Percentiles rank a stretch among this genome's conserved stretches.
These are phyloP conservation scores for Bostrychus sinensis DNA, from an alignment of 2,113 vertebrate genomes.

Conservation along the genomic window DNA sequence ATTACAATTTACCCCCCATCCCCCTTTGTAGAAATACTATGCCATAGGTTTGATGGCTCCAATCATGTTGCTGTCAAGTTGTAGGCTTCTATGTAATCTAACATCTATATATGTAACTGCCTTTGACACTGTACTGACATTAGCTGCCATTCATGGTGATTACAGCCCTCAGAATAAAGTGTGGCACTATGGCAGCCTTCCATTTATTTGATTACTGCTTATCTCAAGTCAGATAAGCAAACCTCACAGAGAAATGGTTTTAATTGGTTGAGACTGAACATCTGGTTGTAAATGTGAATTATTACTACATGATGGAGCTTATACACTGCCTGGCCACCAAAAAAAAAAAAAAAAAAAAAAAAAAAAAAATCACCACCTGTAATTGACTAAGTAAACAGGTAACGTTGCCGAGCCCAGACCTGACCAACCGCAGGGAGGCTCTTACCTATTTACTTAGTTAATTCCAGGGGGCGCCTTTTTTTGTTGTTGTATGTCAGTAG, in stretches of 20 bases:
- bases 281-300: background rate
- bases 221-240: background rate
- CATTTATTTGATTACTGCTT: conserved; percentile 10
- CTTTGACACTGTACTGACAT: conserved; percentile 2
- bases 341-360: no score
- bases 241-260: background rate
- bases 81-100: background rate
- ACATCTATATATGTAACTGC: conserved; percentile 13
- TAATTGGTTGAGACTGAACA: conserved; percentile 19
- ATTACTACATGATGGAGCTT: no score
- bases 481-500: no score
- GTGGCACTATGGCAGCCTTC: conserved; percentile 17
- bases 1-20: no score
- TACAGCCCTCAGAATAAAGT: conserved; percentile 7
- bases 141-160: conserved; percentile 18
- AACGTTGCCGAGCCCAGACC: no score
- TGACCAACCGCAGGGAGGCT: no score
- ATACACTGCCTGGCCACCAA: no score
- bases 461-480: no score
- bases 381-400: no score
- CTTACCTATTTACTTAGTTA: no score
- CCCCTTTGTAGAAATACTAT: no score
- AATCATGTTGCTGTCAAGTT: background rate
- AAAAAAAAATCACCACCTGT: no score
- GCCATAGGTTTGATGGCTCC: background rate